Percentiles rank a stretch among this genome's conserved stretches.
phyloP scores from a whole-genome alignment of 2,888 invertebrate genomes.

The Cerceris rybyensis region DNA sequence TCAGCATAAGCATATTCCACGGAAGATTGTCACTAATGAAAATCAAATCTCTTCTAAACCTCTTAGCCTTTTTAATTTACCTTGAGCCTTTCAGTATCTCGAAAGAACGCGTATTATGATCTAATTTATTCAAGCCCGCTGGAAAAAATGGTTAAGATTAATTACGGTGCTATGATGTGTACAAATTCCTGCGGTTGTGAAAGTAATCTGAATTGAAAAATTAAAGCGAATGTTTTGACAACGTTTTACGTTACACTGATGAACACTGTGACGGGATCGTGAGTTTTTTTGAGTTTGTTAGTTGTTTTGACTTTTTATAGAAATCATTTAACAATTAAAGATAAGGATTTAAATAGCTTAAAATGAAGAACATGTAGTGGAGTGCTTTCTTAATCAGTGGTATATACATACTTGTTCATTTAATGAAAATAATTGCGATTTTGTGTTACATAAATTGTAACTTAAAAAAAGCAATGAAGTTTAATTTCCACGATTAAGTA shows the following conservation, averaged over 20 bases:
- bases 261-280: not conserved
- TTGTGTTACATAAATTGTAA: too few relatives aligned
- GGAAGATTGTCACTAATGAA: not conserved
- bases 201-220: too few relatives aligned
- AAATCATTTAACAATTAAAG: too few relatives aligned
- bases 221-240: not conserved
- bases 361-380: too few relatives aligned
- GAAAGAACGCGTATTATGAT: not conserved
- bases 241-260: not conserved
- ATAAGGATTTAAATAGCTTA: too few relatives aligned
- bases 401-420: too few relatives aligned
- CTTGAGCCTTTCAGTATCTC: not conserved
- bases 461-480: too few relatives aligned
- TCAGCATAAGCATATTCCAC: constrained; percentile 4
- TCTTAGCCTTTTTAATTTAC: constrained; percentile 10
- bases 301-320: too few relatives aligned
- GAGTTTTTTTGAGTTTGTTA: not conserved
- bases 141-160: not conserved
- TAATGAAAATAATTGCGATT: too few relatives aligned
- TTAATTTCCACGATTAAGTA: too few relatives aligned
- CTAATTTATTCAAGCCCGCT: not conserved
- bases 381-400: too few relatives aligned
- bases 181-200: not conserved
- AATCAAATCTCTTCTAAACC: constrained; percentile 1
- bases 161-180: not conserved